These are phyloP conservation scores for Apamea sordens DNA, from an alignment of 2,888 invertebrate genomes.

Conservation along the genomic window DNA sequence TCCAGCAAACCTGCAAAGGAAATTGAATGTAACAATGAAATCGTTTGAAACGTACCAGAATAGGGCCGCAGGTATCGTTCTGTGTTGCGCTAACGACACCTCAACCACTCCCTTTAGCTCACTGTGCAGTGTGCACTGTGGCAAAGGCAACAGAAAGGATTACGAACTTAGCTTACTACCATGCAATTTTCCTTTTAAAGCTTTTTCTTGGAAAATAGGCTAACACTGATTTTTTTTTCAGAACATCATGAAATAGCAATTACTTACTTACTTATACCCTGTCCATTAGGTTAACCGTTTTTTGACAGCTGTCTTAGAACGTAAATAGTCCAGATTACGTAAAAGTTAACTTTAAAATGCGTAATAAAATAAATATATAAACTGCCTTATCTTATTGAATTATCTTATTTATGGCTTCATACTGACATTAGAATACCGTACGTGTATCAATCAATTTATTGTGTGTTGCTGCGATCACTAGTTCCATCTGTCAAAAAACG, in stretches of 20 bases:
- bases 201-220: neutral
- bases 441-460: too few species aligned
- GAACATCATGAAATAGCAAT: neutral
- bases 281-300: too few species aligned
- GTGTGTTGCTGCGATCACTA: too few species aligned
- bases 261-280: neutral
- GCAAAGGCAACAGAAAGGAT: slow-evolving; percentile 37
- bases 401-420: too few species aligned
- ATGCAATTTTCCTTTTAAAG: slow-evolving; percentile 28
- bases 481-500: too few species aligned
- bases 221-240: neutral
- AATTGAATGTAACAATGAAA: slow-evolving; percentile 2
- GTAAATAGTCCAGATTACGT: too few species aligned
- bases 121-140: slow-evolving; percentile 51
- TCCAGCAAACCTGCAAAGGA: neutral
- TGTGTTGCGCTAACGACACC: slow-evolving; percentile 67
- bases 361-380: too few species aligned
- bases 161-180: slow-evolving; percentile 18
- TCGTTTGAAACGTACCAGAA: slow-evolving; percentile 56
- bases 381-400: too few species aligned
- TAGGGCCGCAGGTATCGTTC: slow-evolving; percentile 67
- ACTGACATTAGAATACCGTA: too few species aligned
- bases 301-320: too few species aligned
- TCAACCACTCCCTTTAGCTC: slow-evolving; percentile 57
- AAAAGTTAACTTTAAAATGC: too few species aligned